These are phyloP conservation scores for Chrysolina americana DNA, from an alignment of 2,888 invertebrate species.

Conservation along the genomic window DNA sequence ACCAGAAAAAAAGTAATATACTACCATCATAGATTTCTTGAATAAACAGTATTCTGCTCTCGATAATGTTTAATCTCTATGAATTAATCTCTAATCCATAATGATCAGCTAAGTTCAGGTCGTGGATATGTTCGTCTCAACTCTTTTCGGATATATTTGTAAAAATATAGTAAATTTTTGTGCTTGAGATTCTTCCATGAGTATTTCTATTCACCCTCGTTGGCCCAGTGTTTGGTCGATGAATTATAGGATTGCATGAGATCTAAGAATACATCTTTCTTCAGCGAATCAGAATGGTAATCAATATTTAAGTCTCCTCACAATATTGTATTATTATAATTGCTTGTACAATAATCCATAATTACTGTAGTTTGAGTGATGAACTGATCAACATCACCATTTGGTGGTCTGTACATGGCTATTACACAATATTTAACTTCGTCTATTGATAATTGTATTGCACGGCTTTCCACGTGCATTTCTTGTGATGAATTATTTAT, in stretches of 20 bases:
- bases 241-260: not conserved
- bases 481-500: not conserved
- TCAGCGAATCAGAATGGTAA: too few relatives aligned
- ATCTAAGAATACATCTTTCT: not conserved
- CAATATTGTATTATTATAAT: not conserved
- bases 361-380: not conserved
- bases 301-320: too few relatives aligned
- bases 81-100: not conserved
- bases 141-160: not conserved
- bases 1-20: too few relatives aligned
- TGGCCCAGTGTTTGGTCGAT: not conserved
- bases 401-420: not conserved
- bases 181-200: not conserved
- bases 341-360: not conserved
- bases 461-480: not conserved
- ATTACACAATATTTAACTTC: not conserved
- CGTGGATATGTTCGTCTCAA: not conserved
- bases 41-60: too few relatives aligned
- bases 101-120: not conserved
- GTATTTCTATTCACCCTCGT: not conserved
- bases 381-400: not conserved
- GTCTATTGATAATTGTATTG: not conserved
- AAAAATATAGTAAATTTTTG: not conserved
- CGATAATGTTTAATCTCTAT: too few relatives aligned
- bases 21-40: too few relatives aligned